Percentiles rank a stretch among this genome's conserved stretches.
phyloP scores from a whole-genome alignment of 2,888 invertebrate species.

The Parnassius mnemosyne region DNA sequence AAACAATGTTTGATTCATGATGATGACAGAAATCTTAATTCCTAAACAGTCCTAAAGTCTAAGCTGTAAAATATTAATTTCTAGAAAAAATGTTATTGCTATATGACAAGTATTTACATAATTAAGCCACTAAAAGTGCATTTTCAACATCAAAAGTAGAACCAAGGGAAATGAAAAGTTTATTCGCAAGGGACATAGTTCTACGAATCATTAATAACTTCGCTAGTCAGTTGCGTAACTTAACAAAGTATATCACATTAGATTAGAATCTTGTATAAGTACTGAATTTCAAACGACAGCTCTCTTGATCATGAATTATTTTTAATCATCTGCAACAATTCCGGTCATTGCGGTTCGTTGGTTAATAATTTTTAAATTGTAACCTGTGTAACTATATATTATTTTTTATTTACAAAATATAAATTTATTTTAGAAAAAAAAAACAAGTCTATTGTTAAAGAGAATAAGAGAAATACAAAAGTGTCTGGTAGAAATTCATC shows the following conservation, averaged over 20 bases:
- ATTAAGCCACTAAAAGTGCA: slow-evolving; percentile 32
- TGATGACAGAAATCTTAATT: no score
- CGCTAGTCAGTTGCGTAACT: slow-evolving; percentile 49
- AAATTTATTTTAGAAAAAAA: no score
- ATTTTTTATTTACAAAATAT: no score
- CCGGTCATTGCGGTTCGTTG: neutral
- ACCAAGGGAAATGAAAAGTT: slow-evolving; percentile 48
- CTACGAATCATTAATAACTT: slow-evolving; percentile 36
- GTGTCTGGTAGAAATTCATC: slow-evolving; percentile 8
- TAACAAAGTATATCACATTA: slow-evolving; percentile 74
- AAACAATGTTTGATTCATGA: no score
- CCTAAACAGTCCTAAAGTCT: no score
- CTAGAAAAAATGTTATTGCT: slow-evolving; percentile 38
- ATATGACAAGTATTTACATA: slow-evolving; percentile 38
- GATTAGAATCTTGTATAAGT: slow-evolving; percentile 70
- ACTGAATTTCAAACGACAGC: slow-evolving; percentile 37
- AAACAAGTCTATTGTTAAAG: no score
- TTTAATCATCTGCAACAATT: slow-evolving; percentile 21
- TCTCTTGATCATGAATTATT: slow-evolving; percentile 28
- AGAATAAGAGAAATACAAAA: slow-evolving; percentile 4
- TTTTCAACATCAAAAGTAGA: slow-evolving; percentile 46
- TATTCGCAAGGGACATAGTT: slow-evolving; percentile 35
- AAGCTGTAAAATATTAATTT: slow-evolving; percentile 10
- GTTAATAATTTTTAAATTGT: no score
- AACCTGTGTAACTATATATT: no score